These are phyloP conservation scores for Poecilia latipinna DNA, from an alignment of 2,113 vertebrate genomes.

Conservation along the genomic window DNA sequence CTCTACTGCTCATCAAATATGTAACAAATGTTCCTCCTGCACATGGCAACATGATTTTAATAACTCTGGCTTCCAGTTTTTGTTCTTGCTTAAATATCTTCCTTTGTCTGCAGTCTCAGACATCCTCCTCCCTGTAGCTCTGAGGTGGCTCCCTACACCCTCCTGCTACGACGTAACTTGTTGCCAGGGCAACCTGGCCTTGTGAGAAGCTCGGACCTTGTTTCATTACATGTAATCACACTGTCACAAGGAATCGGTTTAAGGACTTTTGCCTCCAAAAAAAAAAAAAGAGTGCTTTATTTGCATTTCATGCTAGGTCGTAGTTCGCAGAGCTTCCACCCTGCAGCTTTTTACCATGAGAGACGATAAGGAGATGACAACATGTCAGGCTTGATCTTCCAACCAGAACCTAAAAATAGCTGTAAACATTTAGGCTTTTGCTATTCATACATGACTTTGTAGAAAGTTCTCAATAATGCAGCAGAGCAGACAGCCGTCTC, in stretches of 20 bases:
- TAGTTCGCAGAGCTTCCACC: background rate
- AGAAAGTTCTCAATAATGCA: conserved; percentile 4
- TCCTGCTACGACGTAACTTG: conserved; percentile 58
- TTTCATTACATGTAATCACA: conserved; percentile 18
- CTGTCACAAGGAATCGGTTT: background rate
- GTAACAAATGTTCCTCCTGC: background rate
- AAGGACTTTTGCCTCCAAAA: conserved; percentile 4
- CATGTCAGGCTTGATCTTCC: background rate
- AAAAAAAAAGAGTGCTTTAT: background rate
- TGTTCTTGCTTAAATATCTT: conserved; percentile 25
- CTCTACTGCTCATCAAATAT: conserved; percentile 9
- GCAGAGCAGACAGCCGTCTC: conserved; percentile 26
- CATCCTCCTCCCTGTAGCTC: conserved; percentile 31
- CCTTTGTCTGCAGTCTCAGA: conserved; percentile 29
- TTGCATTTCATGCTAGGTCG: background rate
- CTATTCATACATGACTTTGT: conserved; percentile 12
- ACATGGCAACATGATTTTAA: too few species aligned
- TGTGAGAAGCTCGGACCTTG: conserved; percentile 37
- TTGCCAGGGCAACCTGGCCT: conserved; percentile 69
- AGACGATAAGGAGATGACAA: background rate
- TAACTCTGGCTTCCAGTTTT: background rate
- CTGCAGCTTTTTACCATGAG: background rate
- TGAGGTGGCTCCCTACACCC: conserved; percentile 34
- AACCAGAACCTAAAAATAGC: conserved; percentile 16
- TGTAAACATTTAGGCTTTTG: background rate